phyloP scores from a whole-genome alignment of 2,888 invertebrate species.

The Megalurothrips usitatus region DNA sequence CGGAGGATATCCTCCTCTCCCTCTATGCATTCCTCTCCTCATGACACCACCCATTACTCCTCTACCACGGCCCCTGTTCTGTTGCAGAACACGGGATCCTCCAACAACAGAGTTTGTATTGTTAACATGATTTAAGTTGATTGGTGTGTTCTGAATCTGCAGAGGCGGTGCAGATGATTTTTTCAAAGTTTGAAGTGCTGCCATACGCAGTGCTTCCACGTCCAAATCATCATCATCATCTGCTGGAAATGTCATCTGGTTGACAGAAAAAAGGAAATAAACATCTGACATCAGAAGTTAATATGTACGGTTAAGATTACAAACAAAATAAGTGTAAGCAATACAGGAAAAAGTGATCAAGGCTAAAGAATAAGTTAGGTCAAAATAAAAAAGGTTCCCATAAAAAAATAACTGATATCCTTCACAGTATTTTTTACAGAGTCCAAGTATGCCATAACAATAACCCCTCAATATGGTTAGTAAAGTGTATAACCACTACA shows the following conservation, averaged over 20 bases:
- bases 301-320: neutral
- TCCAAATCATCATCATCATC: slow-evolving; percentile 3
- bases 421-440: neutral
- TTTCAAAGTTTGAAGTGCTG: neutral
- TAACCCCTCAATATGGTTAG: neutral
- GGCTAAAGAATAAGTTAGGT: neutral
- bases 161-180: neutral
- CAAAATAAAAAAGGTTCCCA: neutral
- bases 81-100: neutral
- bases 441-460: neutral
- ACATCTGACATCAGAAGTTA: neutral
- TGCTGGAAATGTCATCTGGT: neutral
- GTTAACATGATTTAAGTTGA: neutral
- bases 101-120: neutral
- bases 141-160: neutral
- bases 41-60: neutral
- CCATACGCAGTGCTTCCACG: neutral
- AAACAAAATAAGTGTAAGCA: neutral
- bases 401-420: neutral
- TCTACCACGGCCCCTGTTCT: neutral
- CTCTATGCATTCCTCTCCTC: neutral
- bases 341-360: neutral
- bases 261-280: neutral
- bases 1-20: neutral
- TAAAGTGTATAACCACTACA: neutral